Percentiles rank a stretch among this genome's conserved stretches.
Evolutionary conservation across 2,888 invertebrate species (phyloP).

Genomic region (Andrena haemorrhoa): DNA sequence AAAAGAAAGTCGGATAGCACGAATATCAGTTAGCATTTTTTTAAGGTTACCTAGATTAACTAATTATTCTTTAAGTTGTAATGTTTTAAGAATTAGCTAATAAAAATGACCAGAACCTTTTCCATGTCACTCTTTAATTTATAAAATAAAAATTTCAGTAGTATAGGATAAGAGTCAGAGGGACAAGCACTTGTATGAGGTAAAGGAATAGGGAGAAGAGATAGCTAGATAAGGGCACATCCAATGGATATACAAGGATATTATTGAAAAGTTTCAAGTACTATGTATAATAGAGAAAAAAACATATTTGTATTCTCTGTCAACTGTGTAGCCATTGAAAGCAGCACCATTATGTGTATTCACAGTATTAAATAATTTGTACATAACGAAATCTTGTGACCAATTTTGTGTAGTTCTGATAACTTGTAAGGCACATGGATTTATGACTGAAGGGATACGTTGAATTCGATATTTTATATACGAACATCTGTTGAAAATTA

Average conservation of each 20-base stretch:
- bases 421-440: constrained; percentile 53
- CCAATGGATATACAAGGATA: constrained; percentile 40
- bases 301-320: constrained; percentile 70
- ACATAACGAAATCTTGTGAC: constrained; percentile 73
- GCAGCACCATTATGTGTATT: constrained; percentile 75
- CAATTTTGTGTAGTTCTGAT: constrained; percentile 71
- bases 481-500: constrained; percentile 18
- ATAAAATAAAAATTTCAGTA: constrained; percentile 56
- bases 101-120: constrained; percentile 83
- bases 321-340: constrained; percentile 69
- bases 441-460: constrained; percentile 65
- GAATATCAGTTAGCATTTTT: constrained; percentile 73
- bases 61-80: constrained; percentile 81
- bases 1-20: constrained; percentile 49
- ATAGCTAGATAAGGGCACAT: constrained; percentile 58
- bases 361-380: constrained; percentile 81
- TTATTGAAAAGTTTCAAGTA: constrained; percentile 37
- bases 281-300: constrained; percentile 57
- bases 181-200: constrained; percentile 51
- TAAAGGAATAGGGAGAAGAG: constrained; percentile 47
- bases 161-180: constrained; percentile 64
- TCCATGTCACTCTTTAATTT: constrained; percentile 80
- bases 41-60: constrained; percentile 80
- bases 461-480: constrained; percentile 27
- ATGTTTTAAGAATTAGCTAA: constrained; percentile 83